Evolutionary conservation across 2,113 vertebrate genomes (phyloP), one percentile per base, ranked within the genome.

Genomic region (Cettia cetti): DNA sequence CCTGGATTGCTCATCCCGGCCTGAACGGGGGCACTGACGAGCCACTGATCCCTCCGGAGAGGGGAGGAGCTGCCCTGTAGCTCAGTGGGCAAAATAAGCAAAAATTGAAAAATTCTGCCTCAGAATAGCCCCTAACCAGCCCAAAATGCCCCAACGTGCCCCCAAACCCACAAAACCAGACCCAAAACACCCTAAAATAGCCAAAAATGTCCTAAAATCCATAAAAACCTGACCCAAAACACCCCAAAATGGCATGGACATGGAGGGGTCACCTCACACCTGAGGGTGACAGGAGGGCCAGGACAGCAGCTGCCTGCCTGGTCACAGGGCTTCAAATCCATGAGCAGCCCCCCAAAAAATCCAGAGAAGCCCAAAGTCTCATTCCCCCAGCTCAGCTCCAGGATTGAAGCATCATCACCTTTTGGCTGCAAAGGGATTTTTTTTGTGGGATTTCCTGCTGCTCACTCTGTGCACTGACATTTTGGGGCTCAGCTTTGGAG

Each of bases 11-110:
- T 33, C 33, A 35, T 3, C 12, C 66, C 76, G 4, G 1, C 40
- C 44, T 3, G 6, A 20, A 7, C 1, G 3, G 3, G 42, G 6
- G 1, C 8, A 2, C 37, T 1, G 30, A 22, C 17, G 4, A 59
- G 20, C 20, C 74, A 3, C 2, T 0, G 4, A 4, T 8, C 61
- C 54, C 52, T 37, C 28, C 11, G 15, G 9, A 24, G 40, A 19
- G 0, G 14, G 30, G 20, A 44, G 42, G 49, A 15, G 7, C 50
- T 27, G 16, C 75, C 33, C 23, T 42, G 35, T 0, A 35, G 65
- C 57, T 64, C 50, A 6, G 6, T 2, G 53, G 5, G n/a, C n/a
- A n/a, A n/a, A n/a, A n/a, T n/a, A n/a, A n/a, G n/a, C n/a, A n/a
- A n/a, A n/a, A n/a, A n/a, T n/a, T n/a, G n/a, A n/a, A n/a, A n/a